A percentile compares a stretch with the other conserved stretches of the same genome.
Evolutionary conservation across 2,113 vertebrate genomes (phyloP).

Genomic region (Limanda limanda): DNA sequence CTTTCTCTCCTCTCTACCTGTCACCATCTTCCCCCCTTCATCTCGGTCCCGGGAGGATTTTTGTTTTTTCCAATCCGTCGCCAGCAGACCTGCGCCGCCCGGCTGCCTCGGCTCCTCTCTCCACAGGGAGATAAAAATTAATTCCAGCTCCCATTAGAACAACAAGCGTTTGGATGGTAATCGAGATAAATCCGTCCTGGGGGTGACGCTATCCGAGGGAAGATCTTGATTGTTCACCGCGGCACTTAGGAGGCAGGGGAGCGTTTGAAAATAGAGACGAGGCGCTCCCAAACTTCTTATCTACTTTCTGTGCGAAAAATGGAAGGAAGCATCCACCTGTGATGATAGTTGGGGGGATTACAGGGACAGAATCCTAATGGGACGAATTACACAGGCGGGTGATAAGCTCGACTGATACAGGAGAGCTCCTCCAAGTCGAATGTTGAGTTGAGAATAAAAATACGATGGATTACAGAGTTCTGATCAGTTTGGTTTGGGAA

Average conservation of each 20-base stretch:
- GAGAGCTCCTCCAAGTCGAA: conserved; percentile 4
- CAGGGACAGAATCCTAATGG: conserved; percentile 46
- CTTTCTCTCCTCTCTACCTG: conserved; percentile 6
- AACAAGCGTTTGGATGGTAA: conserved; percentile 60
- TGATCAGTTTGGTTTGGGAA: background rate
- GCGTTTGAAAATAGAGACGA: conserved; percentile 66
- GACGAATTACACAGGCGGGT: conserved; percentile 46
- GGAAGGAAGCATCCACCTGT: conserved; percentile 55
- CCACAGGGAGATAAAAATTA: conserved; percentile 35
- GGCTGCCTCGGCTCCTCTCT: conserved; percentile 4
- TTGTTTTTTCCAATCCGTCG: background rate
- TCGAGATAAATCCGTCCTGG: conserved; percentile 48
- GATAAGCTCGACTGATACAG: conserved; percentile 40
- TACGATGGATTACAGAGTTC: background rate
- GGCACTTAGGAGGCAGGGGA: conserved; percentile 51
- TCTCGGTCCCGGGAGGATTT: conserved; percentile 17
- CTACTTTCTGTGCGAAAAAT: conserved; percentile 47
- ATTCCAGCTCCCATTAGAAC: conserved; percentile 57
- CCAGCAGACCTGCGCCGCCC: conserved; percentile 6
- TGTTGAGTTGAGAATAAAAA: background rate
- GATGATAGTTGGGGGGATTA: conserved; percentile 42
- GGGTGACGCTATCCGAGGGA: conserved; percentile 26
- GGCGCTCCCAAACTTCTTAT: conserved; percentile 65
- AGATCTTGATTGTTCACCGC: conserved; percentile 61
- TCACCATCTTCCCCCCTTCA: background rate